These are phyloP conservation scores for Aplochiton taeniatus DNA, from an alignment of 2,797 vertebrate genomes.

Conservation along the genomic window DNA sequence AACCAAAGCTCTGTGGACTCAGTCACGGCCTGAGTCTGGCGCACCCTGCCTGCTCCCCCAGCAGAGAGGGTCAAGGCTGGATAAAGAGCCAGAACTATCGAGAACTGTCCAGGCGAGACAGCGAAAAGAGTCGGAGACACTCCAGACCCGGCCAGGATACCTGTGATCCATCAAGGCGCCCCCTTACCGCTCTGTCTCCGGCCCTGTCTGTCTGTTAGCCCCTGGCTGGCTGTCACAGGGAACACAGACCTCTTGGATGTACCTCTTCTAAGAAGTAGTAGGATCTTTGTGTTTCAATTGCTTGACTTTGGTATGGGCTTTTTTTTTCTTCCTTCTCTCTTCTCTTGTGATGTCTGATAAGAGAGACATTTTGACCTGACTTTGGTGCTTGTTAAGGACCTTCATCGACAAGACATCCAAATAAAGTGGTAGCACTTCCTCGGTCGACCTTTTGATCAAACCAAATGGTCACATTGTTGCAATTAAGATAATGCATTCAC, in stretches of 20 bases:
- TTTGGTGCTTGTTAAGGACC: too few species aligned
- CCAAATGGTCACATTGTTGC: too few species aligned
- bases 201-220: conserved; percentile 54
- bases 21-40: conserved; percentile 51
- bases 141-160: conserved; percentile 28
- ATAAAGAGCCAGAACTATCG: conserved; percentile 17
- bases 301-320: too few species aligned
- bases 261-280: not conserved
- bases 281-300: too few species aligned
- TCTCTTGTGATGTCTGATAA: too few species aligned
- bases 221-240: conserved; percentile 24
- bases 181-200: conserved; percentile 15
- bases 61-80: conserved; percentile 33
- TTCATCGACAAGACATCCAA: too few species aligned
- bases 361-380: too few species aligned
- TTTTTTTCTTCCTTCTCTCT: too few species aligned
- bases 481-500: too few species aligned
- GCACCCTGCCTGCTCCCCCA: conserved; percentile 51
- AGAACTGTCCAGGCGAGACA: conserved; percentile 45
- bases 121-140: conserved; percentile 32
- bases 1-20: conserved; percentile 73
- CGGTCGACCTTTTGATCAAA: too few species aligned
- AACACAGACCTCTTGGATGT: conserved; percentile 1
- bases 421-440: too few species aligned
- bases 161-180: conserved; percentile 55